Evolutionary conservation across 2,888 invertebrate genomes (phyloP).

Genomic region (Lepetodrilus schrolli): DNA sequence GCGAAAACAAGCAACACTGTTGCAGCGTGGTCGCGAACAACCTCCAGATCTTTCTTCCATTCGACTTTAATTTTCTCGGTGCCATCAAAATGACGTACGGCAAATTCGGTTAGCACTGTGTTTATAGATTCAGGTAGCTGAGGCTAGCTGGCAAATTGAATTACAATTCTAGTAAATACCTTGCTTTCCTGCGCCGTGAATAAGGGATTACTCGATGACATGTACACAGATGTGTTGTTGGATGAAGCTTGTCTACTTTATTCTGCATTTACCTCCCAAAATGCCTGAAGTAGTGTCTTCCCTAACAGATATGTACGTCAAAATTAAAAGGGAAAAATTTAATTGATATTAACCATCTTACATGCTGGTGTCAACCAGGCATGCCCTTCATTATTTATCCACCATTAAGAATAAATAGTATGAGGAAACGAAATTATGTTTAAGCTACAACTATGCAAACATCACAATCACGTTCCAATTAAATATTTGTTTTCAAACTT

Average conservation of each 20-base stretch:
- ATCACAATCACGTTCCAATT: too few species aligned
- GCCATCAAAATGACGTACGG: neutral
- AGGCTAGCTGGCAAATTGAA: constrained; percentile 4
- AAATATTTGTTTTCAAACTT: too few species aligned
- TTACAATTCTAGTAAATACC: constrained; percentile 28
- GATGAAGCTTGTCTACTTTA: neutral
- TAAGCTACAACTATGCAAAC: too few species aligned
- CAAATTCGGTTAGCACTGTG: constrained; percentile 4
- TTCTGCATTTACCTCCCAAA: too few species aligned
- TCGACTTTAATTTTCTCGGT: neutral
- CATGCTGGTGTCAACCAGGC: neutral
- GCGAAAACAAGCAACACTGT: neutral
- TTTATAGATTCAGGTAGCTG: neutral
- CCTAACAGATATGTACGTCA: too few species aligned
- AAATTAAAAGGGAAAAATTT: too few species aligned
- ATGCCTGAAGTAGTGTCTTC: neutral
- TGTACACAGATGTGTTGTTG: neutral
- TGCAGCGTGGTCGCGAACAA: neutral
- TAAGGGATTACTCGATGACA: constrained; percentile 3
- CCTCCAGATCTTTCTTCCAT: neutral
- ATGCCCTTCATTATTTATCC: neutral
- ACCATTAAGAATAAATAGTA: too few species aligned
- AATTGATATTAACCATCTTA: too few species aligned
- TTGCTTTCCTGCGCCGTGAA: constrained; percentile 9
- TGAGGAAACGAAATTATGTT: too few species aligned